phyloP scores from a whole-genome alignment of 1,140 invertebrate species.

The Drosophila mayri region DNA sequence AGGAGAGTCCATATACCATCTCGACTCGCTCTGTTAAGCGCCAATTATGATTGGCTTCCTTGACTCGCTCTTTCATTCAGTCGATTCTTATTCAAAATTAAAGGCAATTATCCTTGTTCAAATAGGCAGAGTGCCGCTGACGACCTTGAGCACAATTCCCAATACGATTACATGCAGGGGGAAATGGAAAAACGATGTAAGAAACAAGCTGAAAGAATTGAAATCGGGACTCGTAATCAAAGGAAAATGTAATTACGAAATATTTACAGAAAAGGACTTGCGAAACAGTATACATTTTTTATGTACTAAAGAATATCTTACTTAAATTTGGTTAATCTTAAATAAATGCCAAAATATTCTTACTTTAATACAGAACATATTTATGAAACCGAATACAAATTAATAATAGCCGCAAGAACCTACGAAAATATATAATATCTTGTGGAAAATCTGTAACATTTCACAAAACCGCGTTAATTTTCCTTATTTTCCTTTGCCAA shows the following conservation, averaged over 20 bases:
- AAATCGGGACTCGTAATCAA: conserved; percentile 6
- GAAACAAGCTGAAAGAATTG: background rate
- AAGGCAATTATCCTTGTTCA: conserved; percentile 71
- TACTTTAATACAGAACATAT: background rate
- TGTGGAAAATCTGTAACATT: background rate
- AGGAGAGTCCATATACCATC: conserved; percentile 22
- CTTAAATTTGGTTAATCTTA: background rate
- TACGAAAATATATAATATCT: background rate
- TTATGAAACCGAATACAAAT: background rate
- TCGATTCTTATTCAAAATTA: conserved; percentile 68
- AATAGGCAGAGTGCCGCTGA: conserved; percentile 45
- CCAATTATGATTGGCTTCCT: conserved; percentile 67
- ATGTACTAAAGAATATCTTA: background rate
- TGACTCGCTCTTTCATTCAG: conserved; percentile 22
- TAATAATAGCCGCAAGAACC: background rate
- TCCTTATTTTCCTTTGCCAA: background rate
- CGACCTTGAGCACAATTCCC: conserved; percentile 28
- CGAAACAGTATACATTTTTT: background rate
- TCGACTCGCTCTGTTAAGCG: conserved; percentile 36
- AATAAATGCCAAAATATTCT: background rate
- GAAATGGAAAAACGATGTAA: conserved; percentile 32
- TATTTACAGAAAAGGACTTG: background rate
- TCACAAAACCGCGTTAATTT: background rate
- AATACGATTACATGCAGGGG: conserved; percentile 10
- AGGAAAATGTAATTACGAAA: conserved; percentile 2